These are phyloP conservation scores for Toxostoma redivivum DNA, from an alignment of 2,113 vertebrate genomes.

Conservation along the genomic window DNA sequence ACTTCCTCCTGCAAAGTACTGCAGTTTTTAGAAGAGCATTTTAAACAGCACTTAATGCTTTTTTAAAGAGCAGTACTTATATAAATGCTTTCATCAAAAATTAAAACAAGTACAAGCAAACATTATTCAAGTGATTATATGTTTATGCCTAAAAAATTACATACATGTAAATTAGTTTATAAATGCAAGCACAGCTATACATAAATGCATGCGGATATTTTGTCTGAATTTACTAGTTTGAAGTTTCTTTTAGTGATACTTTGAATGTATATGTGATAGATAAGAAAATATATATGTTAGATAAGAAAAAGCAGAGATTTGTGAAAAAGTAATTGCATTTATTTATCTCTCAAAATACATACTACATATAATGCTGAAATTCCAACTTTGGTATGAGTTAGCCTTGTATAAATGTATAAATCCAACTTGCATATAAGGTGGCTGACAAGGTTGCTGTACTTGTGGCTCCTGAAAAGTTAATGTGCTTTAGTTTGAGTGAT, in stretches of 20 bases:
- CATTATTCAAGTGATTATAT: neutral
- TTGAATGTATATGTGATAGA: neutral
- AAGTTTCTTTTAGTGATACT: neutral
- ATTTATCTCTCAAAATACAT: neutral
- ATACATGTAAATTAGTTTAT: neutral
- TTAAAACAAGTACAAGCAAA: neutral
- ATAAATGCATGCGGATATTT: neutral
- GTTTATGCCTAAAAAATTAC: neutral
- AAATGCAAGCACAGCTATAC: neutral
- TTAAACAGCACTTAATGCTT: neutral
- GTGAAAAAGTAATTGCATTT: neutral
- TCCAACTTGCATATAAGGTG: neutral
- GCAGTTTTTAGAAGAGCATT: neutral
- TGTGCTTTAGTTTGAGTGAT: fast-evolving
- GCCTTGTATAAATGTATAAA: neutral
- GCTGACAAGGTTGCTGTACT: neutral
- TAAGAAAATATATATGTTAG: neutral
- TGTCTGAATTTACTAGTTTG: neutral
- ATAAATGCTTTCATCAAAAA: neutral
- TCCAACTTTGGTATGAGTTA: neutral
- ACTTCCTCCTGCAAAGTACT: neutral
- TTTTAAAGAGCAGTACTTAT: neutral
- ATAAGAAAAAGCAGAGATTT: neutral
- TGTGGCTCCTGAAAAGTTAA: neutral
- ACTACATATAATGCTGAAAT: neutral